Evolutionary conservation across 2,888 invertebrate genomes (phyloP), one percentile per base, ranked within the genome.

Genomic region (Chesias legatella): DNA sequence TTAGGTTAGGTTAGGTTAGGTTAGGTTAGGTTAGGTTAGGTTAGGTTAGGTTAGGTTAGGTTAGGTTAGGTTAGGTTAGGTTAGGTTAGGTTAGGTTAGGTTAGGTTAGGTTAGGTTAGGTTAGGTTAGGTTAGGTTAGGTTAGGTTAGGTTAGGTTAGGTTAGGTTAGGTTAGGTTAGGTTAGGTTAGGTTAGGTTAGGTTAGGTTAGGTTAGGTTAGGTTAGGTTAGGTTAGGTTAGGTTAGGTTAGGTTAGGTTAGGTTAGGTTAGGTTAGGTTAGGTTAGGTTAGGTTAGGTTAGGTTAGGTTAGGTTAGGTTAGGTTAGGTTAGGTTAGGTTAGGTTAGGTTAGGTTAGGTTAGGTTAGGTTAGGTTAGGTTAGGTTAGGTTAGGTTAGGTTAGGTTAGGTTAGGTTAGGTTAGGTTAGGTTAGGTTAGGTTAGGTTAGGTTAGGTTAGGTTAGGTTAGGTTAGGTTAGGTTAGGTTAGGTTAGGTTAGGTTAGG

Each of bases 11-110:
- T 28, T 28, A 28, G 28, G 28, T 28, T 28, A 28, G 28, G 28
- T 32, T 22, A 22, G 32, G 32, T 46, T 48, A 48, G 46, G 49
- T 46, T 48, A 52, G 58, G 52, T 58, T 51, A 53, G 28, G 54
- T 53, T 53, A 50, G 58, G 55, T 52, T 58, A 51, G 53, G 55
- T 51, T 55, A 51, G 51, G 53, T 53, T 58, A 50, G 51, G 56
- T 52, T 58, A 50, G 54, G 52, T 52, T 56, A 52, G 52, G 52
- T 52, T 52, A 50, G 51, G 53, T 53, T 53, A 51, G 53, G 55
- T 53, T 58, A 55, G 53, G 54, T 52, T 57, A 53, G 49, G 38
- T 44, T 39, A 38, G 33, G 40, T 40, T 35, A 40, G 40, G 33
- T 36, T 36, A 41, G 40, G 36, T 36, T 22, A 30, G 34, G 29